Percentiles rank a stretch among this genome's conserved stretches.
Conservation (phyloP, 1,140 invertebrate genomes). For the Diprion similis region DNA sequence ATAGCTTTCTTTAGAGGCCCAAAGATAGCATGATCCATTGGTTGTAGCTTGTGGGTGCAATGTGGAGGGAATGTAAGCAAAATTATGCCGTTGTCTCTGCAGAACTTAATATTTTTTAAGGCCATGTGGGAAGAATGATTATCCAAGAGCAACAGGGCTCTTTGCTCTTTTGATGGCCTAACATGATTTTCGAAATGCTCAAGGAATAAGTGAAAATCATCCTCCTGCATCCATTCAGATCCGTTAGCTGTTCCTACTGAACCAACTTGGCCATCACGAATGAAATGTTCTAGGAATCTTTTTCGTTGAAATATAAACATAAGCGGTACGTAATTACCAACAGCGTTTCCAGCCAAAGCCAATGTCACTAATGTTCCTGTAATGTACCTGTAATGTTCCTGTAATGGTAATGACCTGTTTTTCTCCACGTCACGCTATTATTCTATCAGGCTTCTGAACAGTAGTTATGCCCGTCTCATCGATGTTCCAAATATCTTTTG, state of each 20-base stretch:
- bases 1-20: slow-evolving; percentile 39
- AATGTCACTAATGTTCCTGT: neutral
- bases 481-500: slow-evolving; percentile 46
- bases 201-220: neutral
- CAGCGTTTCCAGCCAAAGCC: neutral
- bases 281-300: neutral
- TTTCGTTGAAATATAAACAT: neutral
- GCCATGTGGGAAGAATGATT: slow-evolving; percentile 16
- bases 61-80: slow-evolving; percentile 45
- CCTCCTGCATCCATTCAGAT: neutral
- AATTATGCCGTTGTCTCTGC: slow-evolving; percentile 34
- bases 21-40: slow-evolving; percentile 37
- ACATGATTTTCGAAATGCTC: neutral
- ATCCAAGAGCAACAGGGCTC: slow-evolving; percentile 13
- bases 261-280: neutral
- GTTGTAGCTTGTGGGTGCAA: slow-evolving; percentile 40
- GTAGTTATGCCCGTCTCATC: slow-evolving; percentile 59
- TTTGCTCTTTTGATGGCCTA: neutral
- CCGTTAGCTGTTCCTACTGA: neutral
- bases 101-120: slow-evolving; percentile 23
- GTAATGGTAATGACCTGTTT: slow-evolving; percentile 57
- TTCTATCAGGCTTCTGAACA: slow-evolving; percentile 47
- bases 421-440: slow-evolving; percentile 50
- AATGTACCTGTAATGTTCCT: too few relatives aligned
- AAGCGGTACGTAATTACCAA: neutral